Evolutionary conservation across 2,888 invertebrate species (phyloP).

Genomic region (Drosophila merina): DNA sequence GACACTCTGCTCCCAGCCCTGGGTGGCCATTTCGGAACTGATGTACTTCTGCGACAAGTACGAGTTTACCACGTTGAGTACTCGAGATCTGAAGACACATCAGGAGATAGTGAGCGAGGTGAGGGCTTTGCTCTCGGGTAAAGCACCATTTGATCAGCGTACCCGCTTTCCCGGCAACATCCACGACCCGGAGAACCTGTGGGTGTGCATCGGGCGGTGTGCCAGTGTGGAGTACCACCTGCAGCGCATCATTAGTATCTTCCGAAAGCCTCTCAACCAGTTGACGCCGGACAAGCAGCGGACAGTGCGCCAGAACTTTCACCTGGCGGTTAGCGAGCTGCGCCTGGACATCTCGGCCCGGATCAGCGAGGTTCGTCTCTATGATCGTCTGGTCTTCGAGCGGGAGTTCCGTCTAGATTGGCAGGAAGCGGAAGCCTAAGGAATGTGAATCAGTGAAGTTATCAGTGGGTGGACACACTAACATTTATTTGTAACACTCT

Average conservation of each 20-base stretch:
- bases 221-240: conserved; percentile 80
- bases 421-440: conserved; percentile 68
- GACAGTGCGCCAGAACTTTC: conserved; percentile 78
- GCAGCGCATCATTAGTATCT: conserved; percentile 75
- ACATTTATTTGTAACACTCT: conserved; percentile 51
- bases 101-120: conserved; percentile 75
- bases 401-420: conserved; percentile 77
- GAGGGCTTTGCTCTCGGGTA: conserved; percentile 62
- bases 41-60: conserved; percentile 81
- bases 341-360: conserved; percentile 80
- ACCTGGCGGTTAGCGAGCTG: conserved; percentile 77
- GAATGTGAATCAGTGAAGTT: conserved; percentile 1
- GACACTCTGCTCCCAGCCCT: conserved; percentile 67
- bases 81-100: conserved; percentile 70
- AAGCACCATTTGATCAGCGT: conserved; percentile 76
- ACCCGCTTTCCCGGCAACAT: conserved; percentile 79
- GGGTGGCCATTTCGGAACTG: conserved; percentile 80
- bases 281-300: conserved; percentile 80
- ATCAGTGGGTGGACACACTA: conserved; percentile 53
- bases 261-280: conserved; percentile 75
- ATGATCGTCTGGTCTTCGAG: conserved; percentile 78
- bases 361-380: conserved; percentile 76
- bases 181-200: conserved; percentile 77
- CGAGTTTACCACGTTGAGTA: conserved; percentile 76
- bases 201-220: conserved; percentile 80